Percentiles rank a stretch among this genome's conserved stretches.
Evolutionary conservation across 2,797 vertebrate species (phyloP).

Genomic region (Sitta carolinensis): DNA sequence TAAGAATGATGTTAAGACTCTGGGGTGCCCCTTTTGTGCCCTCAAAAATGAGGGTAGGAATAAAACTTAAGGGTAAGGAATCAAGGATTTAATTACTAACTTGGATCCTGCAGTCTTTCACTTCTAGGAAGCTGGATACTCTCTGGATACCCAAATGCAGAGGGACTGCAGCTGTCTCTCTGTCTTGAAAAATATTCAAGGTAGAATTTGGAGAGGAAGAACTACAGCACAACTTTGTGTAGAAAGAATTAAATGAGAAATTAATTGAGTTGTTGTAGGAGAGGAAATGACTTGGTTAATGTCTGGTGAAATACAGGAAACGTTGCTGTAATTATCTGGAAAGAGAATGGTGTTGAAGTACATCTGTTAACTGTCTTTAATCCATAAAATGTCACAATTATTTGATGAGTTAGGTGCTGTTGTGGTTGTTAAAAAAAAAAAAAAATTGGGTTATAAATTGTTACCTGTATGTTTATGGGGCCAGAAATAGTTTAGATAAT

Average conservation of each 20-base stretch:
- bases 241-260: background rate
- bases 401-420: background rate
- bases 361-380: background rate
- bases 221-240: background rate
- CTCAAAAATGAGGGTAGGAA: background rate
- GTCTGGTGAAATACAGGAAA: background rate
- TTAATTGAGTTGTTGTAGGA: background rate
- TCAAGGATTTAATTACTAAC: background rate
- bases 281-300: constrained; percentile 5
- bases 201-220: background rate
- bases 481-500: background rate
- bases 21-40: background rate
- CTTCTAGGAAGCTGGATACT: background rate
- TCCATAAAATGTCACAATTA: background rate
- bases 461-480: background rate
- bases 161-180: background rate
- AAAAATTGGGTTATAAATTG: background rate
- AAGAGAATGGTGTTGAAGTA: background rate
- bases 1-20: background rate
- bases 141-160: background rate
- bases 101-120: background rate
- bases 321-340: background rate
- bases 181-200: background rate
- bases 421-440: background rate
- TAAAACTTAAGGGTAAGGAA: background rate